Conservation (phyloP, 2,888 invertebrate species). For the Cephus pygmeus region DNA sequence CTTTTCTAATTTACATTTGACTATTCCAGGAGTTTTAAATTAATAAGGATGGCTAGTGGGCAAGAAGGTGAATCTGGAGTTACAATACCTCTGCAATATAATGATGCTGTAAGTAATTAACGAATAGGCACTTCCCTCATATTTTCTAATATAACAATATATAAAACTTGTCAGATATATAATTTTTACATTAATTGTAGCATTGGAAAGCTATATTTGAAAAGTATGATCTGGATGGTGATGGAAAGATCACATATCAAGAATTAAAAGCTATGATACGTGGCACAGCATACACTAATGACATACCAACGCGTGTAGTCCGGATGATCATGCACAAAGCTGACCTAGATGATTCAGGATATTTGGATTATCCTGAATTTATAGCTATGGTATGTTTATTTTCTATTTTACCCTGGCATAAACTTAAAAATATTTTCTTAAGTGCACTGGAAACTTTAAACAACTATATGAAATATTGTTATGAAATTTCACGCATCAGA, state of each 20-base stretch:
- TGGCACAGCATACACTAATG: slow-evolving; percentile 73
- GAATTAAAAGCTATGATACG: slow-evolving; percentile 75
- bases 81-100: slow-evolving; percentile 60
- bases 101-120: slow-evolving; percentile 54
- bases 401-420: slow-evolving; percentile 29
- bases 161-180: slow-evolving; percentile 1
- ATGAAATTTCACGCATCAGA: neutral
- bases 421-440: neutral
- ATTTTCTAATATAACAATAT: slow-evolving; percentile 10
- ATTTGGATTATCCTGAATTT: slow-evolving; percentile 79
- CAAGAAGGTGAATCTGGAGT: slow-evolving; percentile 57
- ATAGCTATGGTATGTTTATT: slow-evolving; percentile 76
- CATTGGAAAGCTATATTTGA: slow-evolving; percentile 63
- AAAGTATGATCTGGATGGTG: slow-evolving; percentile 77
- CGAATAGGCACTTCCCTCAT: neutral
- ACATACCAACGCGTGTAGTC: slow-evolving; percentile 77
- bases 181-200: slow-evolving; percentile 46
- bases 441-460: neutral
- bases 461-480: neutral
- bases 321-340: slow-evolving; percentile 75
- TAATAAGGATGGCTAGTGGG: slow-evolving; percentile 58
- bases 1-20: slow-evolving; percentile 11
- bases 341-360: slow-evolving; percentile 75
- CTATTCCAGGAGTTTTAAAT: slow-evolving; percentile 49
- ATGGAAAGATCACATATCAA: slow-evolving; percentile 76